phyloP scores from a whole-genome alignment of 2,797 vertebrate genomes.

The Danio aesculapii region DNA sequence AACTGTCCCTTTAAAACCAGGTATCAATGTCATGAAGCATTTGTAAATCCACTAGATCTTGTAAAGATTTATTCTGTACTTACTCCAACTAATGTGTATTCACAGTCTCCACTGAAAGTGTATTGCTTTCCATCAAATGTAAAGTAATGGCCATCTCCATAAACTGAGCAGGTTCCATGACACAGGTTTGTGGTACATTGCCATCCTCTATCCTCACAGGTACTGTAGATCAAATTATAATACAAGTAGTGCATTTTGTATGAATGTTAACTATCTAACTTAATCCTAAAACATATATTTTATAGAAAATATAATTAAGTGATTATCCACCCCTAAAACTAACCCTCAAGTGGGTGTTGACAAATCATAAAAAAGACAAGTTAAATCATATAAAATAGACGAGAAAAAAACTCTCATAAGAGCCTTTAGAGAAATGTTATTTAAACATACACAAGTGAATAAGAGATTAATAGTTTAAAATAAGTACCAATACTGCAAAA shows the following conservation, averaged over 20 bases:
- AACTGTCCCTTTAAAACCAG: too few species aligned
- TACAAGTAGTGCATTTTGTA: not conserved
- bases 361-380: too few species aligned
- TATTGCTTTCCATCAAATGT: slow-evolving; percentile 84
- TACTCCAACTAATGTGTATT: slow-evolving; percentile 86
- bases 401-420: not conserved
- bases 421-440: not conserved
- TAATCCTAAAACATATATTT: not conserved
- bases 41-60: not conserved
- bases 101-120: slow-evolving; percentile 84
- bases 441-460: not conserved
- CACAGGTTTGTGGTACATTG: slow-evolving; percentile 78
- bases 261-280: not conserved
- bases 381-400: not conserved
- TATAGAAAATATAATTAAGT: too few species aligned
- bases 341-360: not conserved
- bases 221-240: slow-evolving; percentile 68
- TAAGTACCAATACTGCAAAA: not conserved
- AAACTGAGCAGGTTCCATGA: slow-evolving; percentile 80
- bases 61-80: slow-evolving; percentile 1
- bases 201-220: slow-evolving; percentile 82
- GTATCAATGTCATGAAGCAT: too few species aligned
- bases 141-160: slow-evolving; percentile 84
- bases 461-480: not conserved
- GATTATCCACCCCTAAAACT: not conserved